These are phyloP conservation scores for Ramphastos sulfuratus DNA, from an alignment of 2,113 vertebrate species.

Conservation along the genomic window DNA sequence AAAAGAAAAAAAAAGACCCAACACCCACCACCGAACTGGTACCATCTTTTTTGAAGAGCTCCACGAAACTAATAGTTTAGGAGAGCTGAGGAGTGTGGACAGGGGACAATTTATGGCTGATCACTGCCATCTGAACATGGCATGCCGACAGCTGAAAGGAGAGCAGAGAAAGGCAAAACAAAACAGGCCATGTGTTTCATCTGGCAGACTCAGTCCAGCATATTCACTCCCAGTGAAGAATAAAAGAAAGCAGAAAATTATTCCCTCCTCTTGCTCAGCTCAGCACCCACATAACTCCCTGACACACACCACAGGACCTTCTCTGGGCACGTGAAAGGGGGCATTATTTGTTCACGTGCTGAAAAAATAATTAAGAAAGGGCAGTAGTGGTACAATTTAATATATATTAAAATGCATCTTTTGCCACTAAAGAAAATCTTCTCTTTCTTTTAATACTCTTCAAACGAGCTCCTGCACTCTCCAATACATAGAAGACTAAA, in stretches of 20 bases:
- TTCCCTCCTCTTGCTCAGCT: background rate
- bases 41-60: slow-evolving; percentile 12
- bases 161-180: slow-evolving; percentile 26
- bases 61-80: slow-evolving; percentile 10
- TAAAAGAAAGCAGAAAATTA: background rate
- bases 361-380: background rate
- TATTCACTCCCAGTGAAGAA: background rate
- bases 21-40: background rate
- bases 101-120: slow-evolving; percentile 24
- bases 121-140: slow-evolving; percentile 30
- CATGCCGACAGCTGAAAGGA: background rate
- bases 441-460: background rate
- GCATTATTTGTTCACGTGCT: background rate
- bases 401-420: background rate
- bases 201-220: background rate
- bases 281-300: background rate
- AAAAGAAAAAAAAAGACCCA: background rate
- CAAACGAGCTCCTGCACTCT: background rate
- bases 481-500: background rate
- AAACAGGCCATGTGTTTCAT: slow-evolving; percentile 26
- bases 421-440: background rate
- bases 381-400: background rate
- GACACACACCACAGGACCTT: background rate
- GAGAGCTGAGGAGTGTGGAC: background rate
- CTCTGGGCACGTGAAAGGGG: background rate